Conservation (phyloP, 2,888 invertebrate species). For the Rhingia campestris region DNA sequence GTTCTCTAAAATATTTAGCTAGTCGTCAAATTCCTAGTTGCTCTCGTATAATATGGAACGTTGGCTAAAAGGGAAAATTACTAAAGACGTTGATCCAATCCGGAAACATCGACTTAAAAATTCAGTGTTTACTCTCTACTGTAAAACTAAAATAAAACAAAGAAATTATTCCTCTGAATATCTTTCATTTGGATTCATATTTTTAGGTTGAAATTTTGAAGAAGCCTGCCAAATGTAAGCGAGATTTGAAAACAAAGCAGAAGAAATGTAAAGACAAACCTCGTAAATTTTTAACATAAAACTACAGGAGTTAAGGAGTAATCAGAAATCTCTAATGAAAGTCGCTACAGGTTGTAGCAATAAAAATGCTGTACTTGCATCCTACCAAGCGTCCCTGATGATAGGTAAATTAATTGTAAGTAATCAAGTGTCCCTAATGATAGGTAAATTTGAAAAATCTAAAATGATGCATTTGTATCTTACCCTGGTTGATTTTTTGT, state of each 20-base stretch:
- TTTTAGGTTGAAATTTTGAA: too few species aligned
- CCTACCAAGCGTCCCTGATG: constrained; percentile 11
- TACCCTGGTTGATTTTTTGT: constrained; percentile 18
- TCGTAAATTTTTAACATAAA: too few species aligned
- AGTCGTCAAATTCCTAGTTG: neutral
- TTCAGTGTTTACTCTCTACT: too few species aligned
- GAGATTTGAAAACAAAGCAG: too few species aligned
- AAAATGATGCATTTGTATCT: constrained; percentile 17
- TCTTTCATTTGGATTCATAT: too few species aligned
- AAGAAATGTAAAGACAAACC: too few species aligned
- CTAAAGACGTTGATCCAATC: constrained; percentile 24
- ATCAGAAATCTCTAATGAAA: constrained; percentile 29
- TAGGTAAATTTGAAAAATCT: constrained; percentile 25
- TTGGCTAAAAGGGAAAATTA: constrained; percentile 16
- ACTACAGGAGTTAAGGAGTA: too few species aligned
- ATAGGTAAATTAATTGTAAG: too few species aligned
- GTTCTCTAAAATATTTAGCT: constrained; percentile 6
- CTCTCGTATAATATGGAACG: constrained; percentile 6
- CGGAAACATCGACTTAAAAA: neutral
- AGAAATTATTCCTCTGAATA: too few species aligned
- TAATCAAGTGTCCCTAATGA: constrained; percentile 20
- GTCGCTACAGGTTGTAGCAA: too few species aligned
- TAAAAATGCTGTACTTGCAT: constrained; percentile 30
- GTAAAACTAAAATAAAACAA: too few species aligned
- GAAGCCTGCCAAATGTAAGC: too few species aligned